phyloP scores from a whole-genome alignment of 2,797 vertebrate species.

The Clarias platycephalus region DNA sequence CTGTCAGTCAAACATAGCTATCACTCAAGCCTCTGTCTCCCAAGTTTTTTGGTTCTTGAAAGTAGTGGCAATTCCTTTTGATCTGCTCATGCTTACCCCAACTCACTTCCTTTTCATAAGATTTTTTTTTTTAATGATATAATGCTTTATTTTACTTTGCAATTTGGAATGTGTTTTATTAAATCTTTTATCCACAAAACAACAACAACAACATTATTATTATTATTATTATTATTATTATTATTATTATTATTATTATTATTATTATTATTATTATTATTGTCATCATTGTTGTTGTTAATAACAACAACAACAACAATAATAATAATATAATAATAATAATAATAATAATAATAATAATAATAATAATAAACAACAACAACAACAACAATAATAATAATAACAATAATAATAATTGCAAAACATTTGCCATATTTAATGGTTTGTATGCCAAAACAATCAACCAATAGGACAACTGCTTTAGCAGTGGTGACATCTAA shows the following conservation, averaged over 20 bases:
- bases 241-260: too few relatives aligned
- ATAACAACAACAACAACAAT: too few relatives aligned
- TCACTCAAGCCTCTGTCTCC: constrained; percentile 11
- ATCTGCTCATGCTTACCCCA: not conserved
- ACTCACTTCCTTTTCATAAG: not conserved
- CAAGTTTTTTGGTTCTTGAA: not conserved
- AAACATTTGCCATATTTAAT: not conserved
- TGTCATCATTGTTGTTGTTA: too few relatives aligned
- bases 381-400: too few relatives aligned
- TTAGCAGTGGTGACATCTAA: not conserved
- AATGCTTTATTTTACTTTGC: not conserved
- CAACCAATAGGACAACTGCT: not conserved
- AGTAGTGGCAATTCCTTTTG: not conserved
- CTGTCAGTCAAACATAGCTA: constrained; percentile 24
- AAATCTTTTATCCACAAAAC: not conserved
- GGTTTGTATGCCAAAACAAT: not conserved
- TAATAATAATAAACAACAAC: too few relatives aligned
- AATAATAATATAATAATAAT: too few relatives aligned
- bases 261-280: too few relatives aligned
- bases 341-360: too few relatives aligned
- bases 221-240: too few relatives aligned
- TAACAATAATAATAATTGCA: not conserved
- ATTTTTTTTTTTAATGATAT: not conserved
- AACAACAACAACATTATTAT: too few relatives aligned
- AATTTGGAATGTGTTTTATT: not conserved